phyloP scores from a whole-genome alignment of 2,888 invertebrate species.

The Julus scanicus region DNA sequence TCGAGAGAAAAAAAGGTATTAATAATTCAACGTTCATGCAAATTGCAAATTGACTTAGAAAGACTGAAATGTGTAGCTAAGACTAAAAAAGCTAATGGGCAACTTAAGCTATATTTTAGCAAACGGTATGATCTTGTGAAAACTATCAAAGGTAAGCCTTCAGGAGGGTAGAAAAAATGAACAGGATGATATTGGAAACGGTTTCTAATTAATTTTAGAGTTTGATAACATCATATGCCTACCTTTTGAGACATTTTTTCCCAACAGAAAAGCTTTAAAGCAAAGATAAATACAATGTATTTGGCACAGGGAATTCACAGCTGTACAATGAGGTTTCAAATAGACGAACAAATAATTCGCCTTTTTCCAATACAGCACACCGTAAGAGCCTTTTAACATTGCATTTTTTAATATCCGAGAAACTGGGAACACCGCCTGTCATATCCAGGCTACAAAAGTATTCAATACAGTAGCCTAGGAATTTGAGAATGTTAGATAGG shows the following conservation, averaged over 20 bases:
- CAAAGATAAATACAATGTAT: slow-evolving; percentile 4
- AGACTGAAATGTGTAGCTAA: neutral
- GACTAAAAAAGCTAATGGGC: neutral
- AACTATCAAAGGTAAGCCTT: neutral
- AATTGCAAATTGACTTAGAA: neutral
- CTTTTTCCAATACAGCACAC: neutral
- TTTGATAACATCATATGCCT: neutral
- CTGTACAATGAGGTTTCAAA: neutral
- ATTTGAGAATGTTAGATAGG: neutral
- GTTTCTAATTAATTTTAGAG: neutral
- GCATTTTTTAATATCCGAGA: too few relatives aligned
- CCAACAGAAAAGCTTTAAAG: neutral
- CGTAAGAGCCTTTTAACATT: too few relatives aligned
- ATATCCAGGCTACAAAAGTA: neutral
- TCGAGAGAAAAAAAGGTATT: slow-evolving; percentile 58
- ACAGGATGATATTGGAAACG: neutral
- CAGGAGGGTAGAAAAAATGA: neutral
- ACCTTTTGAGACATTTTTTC: slow-evolving; percentile 19
- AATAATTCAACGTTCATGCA: neutral
- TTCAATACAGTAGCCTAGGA: neutral
- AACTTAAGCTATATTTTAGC: too few relatives aligned
- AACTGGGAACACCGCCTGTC: too few relatives aligned
- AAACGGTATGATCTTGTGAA: neutral
- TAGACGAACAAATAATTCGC: too few relatives aligned
- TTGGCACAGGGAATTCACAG: neutral